These are phyloP conservation scores for Lasiommata megera DNA, from an alignment of 2,888 invertebrate genomes.

Conservation along the genomic window DNA sequence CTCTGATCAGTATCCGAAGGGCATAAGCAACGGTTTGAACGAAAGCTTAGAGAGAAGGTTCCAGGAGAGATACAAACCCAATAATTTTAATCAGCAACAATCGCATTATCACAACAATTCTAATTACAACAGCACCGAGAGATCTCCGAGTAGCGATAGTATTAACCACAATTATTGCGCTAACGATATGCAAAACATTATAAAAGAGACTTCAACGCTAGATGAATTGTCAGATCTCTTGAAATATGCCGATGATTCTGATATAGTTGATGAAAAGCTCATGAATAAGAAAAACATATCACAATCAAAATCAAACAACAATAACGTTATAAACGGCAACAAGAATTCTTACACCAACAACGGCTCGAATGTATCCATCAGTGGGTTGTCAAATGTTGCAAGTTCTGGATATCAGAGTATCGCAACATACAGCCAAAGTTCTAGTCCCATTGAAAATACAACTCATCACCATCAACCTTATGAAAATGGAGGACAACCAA, in stretches of 20 bases:
- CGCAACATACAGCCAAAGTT: slow-evolving; percentile 92
- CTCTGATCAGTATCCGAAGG: slow-evolving; percentile 82
- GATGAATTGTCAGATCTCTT: slow-evolving; percentile 87
- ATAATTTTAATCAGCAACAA: slow-evolving; percentile 65
- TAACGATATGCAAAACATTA: slow-evolving; percentile 69
- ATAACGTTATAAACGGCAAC: slow-evolving; percentile 69
- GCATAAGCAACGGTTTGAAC: slow-evolving; percentile 70
- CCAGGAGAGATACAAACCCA: slow-evolving; percentile 75
- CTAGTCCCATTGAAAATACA: slow-evolving; percentile 89
- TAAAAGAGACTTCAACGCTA: slow-evolving; percentile 82
- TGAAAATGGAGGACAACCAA: slow-evolving; percentile 73
- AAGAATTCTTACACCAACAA: slow-evolving; percentile 79
- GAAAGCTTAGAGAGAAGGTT: slow-evolving; percentile 73
- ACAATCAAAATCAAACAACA: slow-evolving; percentile 63
- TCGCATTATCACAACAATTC: slow-evolving; percentile 68
- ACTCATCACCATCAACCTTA: slow-evolving; percentile 67
- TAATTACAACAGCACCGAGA: slow-evolving; percentile 64
- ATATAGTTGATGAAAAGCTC: slow-evolving; percentile 76
- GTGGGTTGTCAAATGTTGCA: slow-evolving; percentile 88
- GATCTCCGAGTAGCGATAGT: slow-evolving; percentile 71
- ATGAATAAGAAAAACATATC: slow-evolving; percentile 73
- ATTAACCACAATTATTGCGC: slow-evolving; percentile 72
- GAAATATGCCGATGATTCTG: slow-evolving; percentile 88
- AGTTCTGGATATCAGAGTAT: slow-evolving; percentile 95
- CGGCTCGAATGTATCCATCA: slow-evolving; percentile 90